phyloP scores from a whole-genome alignment of 2,888 invertebrate genomes.

The Drosophila quasianomalipes region DNA sequence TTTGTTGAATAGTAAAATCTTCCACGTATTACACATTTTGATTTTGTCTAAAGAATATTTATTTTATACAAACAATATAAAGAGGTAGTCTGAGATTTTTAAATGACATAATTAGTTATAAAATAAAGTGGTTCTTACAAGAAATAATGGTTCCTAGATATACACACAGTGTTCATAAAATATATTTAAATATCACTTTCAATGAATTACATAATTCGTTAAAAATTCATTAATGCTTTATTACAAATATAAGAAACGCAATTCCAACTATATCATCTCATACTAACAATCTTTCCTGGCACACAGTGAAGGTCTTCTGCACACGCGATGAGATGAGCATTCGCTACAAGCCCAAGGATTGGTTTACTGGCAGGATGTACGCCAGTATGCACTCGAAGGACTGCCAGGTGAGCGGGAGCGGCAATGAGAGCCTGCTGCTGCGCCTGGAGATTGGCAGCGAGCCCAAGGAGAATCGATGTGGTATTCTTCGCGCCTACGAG shows the following conservation, averaged over 20 bases:
- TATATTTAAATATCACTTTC: not conserved
- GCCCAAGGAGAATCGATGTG: constrained; percentile 84
- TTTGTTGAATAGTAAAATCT: not conserved
- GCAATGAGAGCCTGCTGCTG: constrained; percentile 82
- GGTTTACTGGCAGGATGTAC: constrained; percentile 91
- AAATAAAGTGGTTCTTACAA: not conserved
- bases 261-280: not conserved
- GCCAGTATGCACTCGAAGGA: constrained; percentile 91
- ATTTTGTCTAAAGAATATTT: not conserved
- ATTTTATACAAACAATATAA: not conserved
- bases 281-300: not conserved
- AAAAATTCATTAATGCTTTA: not conserved
- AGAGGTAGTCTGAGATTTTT: not conserved
- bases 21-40: not conserved
- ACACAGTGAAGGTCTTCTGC: constrained; percentile 92
- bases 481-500: constrained; percentile 84
- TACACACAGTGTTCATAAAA: no score
- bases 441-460: constrained; percentile 84
- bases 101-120: not conserved
- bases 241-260: not conserved
- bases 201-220: not conserved
- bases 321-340: constrained; percentile 90
- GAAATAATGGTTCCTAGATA: not conserved
- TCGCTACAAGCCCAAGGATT: constrained; percentile 88
- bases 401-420: constrained; percentile 88